phyloP scores from a whole-genome alignment of 2,113 vertebrate species.

The Alectura lathami region DNA sequence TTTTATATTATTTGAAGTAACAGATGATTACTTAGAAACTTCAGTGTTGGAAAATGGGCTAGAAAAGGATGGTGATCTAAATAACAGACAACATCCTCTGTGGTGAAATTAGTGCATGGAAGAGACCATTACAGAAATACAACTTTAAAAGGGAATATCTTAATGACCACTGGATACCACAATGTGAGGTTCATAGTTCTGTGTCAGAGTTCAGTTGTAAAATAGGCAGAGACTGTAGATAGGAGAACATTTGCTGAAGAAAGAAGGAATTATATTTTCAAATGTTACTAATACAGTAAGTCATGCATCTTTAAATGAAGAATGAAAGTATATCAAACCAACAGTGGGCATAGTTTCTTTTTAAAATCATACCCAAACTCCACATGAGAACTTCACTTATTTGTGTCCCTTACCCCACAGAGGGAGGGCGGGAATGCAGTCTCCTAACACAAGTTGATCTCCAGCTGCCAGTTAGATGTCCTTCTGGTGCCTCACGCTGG shows the following conservation, averaged over 20 bases:
- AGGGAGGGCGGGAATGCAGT: not conserved
- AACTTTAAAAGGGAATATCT: not conserved
- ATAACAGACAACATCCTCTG: not conserved
- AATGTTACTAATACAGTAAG: not conserved
- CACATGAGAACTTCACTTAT: not conserved
- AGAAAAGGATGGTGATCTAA: slow-evolving; percentile 8
- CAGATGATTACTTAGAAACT: slow-evolving; percentile 68
- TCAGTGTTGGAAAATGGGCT: slow-evolving; percentile 10
- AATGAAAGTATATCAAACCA: not conserved
- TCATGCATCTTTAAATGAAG: not conserved
- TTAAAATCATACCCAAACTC: not conserved
- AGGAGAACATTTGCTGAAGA: not conserved
- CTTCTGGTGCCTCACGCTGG: not conserved
- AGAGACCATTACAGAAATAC: not conserved
- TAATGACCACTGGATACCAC: not conserved
- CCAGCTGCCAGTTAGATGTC: not conserved
- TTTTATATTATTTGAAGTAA: slow-evolving; percentile 71
- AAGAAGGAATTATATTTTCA: not conserved
- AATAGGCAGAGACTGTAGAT: not conserved
- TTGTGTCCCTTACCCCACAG: not conserved
- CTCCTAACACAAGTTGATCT: not conserved
- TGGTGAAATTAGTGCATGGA: not conserved
- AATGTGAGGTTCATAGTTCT: not conserved
- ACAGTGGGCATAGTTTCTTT: not conserved
- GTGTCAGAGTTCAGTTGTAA: not conserved